Evolutionary conservation across 2,797 vertebrate genomes (phyloP).

Genomic region (Phylloscopus collybita): DNA sequence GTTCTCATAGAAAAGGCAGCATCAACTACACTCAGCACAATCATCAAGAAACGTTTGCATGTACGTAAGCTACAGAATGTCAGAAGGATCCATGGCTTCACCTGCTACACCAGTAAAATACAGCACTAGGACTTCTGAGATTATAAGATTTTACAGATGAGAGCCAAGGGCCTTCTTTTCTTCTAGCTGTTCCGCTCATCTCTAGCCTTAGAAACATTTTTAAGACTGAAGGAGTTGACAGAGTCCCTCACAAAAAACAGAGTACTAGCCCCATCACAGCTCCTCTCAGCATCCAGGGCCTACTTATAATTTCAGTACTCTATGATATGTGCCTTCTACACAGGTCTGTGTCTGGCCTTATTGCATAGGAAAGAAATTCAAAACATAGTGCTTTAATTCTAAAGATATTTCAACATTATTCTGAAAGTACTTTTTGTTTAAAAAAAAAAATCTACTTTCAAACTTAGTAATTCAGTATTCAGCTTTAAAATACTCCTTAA

Average conservation of each 20-base stretch:
- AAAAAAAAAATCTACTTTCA: not conserved
- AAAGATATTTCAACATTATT: not conserved
- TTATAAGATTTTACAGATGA: not conserved
- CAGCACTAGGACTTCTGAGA: not conserved
- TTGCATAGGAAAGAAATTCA: not conserved
- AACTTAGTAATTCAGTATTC: not conserved
- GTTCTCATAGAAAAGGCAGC: not conserved
- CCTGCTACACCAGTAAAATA: not conserved
- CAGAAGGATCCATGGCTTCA: no score
- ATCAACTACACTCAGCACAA: not conserved
- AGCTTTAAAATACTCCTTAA: not conserved
- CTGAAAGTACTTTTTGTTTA: not conserved
- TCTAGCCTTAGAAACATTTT: not conserved
- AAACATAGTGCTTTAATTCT: not conserved
- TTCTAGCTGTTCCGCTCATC: not conserved
- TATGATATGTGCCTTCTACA: slow-evolving; percentile 24
- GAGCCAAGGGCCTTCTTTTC: not conserved
- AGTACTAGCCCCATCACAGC: not conserved
- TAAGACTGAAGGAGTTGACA: not conserved
- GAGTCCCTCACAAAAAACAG: not conserved
- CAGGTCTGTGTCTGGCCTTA: not conserved
- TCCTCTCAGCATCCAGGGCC: slow-evolving; percentile 6
- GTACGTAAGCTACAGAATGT: not conserved
- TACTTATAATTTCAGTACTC: slow-evolving; percentile 29
- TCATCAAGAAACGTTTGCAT: not conserved